Evolutionary conservation across 1,140 invertebrate species (phyloP), one percentile per base, ranked within the genome.

Genomic region (Atta texana): DNA sequence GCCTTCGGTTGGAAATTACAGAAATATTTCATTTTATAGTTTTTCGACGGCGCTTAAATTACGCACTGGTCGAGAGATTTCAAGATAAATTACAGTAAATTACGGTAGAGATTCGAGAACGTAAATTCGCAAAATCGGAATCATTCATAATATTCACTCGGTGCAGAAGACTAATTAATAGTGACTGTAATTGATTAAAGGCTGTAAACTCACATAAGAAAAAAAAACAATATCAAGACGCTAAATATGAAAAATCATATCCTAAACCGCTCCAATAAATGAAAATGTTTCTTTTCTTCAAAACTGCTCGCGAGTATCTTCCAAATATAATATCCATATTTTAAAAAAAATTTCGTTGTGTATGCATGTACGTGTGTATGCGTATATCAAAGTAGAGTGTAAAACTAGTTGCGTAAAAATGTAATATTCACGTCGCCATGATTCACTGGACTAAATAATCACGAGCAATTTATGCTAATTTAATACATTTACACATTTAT

Each of bases 321-420:
- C 7, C 4, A 69, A 57, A 69, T 55, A 81, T 55, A 49, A 77
- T 21, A 10, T 72, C 12, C 7, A n/a, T 24, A 12, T 39, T 57
- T 44, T 31, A 44, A 8, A 81, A 31, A 81, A 69, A 81, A 69
- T 68, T 66, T 81, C 12, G 63, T 81, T 71, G n/a, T 69, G 28
- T 66, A 0, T 39, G 16, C 44, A 18, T 57, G 4, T 57, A 12
- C 6, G 4, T 14, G n/a, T 21, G 55, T n/a, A n/a, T 64, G 31
- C 2, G 7, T 34, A 68, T 66, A 66, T 69, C 16, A 44, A 55
- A 7, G 2, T 55, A 57, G 21, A 34, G 6, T 71, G 16, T 57
- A 55, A 24, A 81, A 81, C 10, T 71, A 71, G 51, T 49, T 28
- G 31, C 53, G n/a, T 55, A 71, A 71, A 81, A 71, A 81, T 44